These are phyloP conservation scores for Condylura cristata DNA, from an alignment of 2,113 vertebrate genomes.

Conservation along the genomic window DNA sequence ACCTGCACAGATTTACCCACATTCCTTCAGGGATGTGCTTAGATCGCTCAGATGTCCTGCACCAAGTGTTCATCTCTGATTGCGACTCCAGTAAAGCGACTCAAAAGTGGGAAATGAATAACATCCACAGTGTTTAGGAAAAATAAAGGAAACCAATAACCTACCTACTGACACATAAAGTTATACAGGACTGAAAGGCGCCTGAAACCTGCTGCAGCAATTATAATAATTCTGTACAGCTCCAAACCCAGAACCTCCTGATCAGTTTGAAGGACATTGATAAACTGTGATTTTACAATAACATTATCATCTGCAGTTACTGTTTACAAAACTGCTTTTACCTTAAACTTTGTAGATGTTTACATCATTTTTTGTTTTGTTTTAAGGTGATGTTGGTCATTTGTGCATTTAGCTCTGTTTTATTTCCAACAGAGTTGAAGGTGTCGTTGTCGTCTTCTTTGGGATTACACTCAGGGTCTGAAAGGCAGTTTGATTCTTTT, in stretches of 20 bases:
- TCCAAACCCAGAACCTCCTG: slow-evolving; percentile 81
- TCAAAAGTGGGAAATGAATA: slow-evolving; percentile 99
- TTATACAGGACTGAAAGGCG: slow-evolving; percentile 84
- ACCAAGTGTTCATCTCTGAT: slow-evolving; percentile 95
- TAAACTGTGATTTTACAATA: slow-evolving; percentile 86
- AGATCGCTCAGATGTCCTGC: slow-evolving; percentile 96
- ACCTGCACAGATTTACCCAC: slow-evolving; percentile 93
- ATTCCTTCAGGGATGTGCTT: slow-evolving; percentile 93
- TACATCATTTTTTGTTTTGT: slow-evolving; percentile 88
- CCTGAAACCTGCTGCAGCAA: slow-evolving; percentile 90
- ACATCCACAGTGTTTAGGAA: slow-evolving; percentile 94
- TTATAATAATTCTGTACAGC: slow-evolving; percentile 82
- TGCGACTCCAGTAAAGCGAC: slow-evolving; percentile 94
- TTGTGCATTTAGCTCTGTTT: slow-evolving; percentile 85
- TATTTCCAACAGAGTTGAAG: slow-evolving; percentile 83
- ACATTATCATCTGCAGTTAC: slow-evolving; percentile 88
- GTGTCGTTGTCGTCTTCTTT: slow-evolving; percentile 83
- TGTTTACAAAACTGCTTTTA: slow-evolving; percentile 93
- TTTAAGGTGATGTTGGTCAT: slow-evolving; percentile 85
- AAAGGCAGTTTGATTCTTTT: slow-evolving; percentile 86
- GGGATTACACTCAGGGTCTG: slow-evolving; percentile 92
- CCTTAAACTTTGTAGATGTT: slow-evolving; percentile 93
- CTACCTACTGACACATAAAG: slow-evolving; percentile 80
- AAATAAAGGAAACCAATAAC: slow-evolving; percentile 65
- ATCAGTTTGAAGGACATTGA: slow-evolving; percentile 85